Evolutionary conservation across 1,140 invertebrate genomes (phyloP).

Genomic region (Triops longicaudatus): DNA sequence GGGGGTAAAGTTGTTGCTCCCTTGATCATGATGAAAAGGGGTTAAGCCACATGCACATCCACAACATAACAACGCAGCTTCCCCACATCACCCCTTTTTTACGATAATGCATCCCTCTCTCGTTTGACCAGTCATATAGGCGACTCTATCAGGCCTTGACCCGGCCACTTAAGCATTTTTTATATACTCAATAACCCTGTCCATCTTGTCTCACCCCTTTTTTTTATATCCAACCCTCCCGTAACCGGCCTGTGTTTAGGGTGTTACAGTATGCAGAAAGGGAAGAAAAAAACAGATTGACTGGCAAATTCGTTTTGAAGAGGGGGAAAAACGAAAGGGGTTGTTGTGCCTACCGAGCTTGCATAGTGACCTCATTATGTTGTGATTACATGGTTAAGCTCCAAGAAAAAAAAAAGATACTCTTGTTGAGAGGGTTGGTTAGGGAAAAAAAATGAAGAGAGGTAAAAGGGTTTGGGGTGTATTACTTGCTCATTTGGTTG

Average conservation of each 20-base stretch:
- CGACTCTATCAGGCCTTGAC: background rate
- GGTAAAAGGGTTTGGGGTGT: background rate
- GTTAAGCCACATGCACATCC: conserved; percentile 10
- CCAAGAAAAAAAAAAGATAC: background rate
- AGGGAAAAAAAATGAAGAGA: background rate
- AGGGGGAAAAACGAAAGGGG: background rate
- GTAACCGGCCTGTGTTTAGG: background rate
- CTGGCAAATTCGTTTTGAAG: background rate
- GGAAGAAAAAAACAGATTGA: background rate
- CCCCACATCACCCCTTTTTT: conserved; percentile 1
- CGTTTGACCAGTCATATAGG: no score
- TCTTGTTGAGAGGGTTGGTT: background rate
- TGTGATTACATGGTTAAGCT: conserved; percentile 12
- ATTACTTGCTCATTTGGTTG: background rate
- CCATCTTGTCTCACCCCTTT: conserved; percentile 9
- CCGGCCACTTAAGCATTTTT: background rate
- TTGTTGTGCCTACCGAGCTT: background rate
- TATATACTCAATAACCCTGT: background rate
- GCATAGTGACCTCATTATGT: conserved; percentile 15
- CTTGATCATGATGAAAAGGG: background rate
- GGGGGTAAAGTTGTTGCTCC: background rate
- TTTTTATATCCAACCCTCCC: background rate
- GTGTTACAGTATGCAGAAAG: background rate
- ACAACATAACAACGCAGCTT: background rate
- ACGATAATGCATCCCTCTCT: background rate